These are phyloP conservation scores for Typhlichthys subterraneus DNA, from an alignment of 2,797 vertebrate genomes.

Conservation along the genomic window DNA sequence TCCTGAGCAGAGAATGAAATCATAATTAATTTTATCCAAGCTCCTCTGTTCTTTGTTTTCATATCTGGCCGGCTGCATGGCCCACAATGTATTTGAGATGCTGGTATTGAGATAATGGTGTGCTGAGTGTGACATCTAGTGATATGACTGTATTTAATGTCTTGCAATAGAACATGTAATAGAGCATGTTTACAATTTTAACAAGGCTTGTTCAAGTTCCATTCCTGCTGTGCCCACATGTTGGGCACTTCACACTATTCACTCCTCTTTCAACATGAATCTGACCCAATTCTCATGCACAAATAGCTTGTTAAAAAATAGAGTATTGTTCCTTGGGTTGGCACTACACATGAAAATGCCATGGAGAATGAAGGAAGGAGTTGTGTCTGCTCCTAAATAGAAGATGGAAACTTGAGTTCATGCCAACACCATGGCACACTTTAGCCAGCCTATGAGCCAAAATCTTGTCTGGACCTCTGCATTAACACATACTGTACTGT, in stretches of 20 bases:
- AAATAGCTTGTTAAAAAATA: slow-evolving; percentile 37
- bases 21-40: too few relatives aligned
- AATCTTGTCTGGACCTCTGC: slow-evolving; percentile 9
- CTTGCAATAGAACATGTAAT: background rate
- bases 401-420: slow-evolving; percentile 16
- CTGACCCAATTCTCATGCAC: slow-evolving; percentile 59
- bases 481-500: too few relatives aligned
- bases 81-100: too few relatives aligned
- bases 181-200: background rate
- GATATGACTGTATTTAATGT: too few relatives aligned
- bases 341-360: slow-evolving; percentile 35
- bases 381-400: slow-evolving; percentile 39
- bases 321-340: slow-evolving; percentile 28
- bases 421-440: slow-evolving; percentile 33
- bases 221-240: background rate
- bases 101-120: too few relatives aligned
- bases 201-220: slow-evolving; percentile 3
- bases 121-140: too few relatives aligned
- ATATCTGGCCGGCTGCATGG: too few relatives aligned
- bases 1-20: too few relatives aligned
- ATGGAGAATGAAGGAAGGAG: slow-evolving; percentile 38
- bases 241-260: slow-evolving; percentile 5
- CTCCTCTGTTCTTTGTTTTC: too few relatives aligned
- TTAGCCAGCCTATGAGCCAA: slow-evolving; percentile 30
- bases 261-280: slow-evolving; percentile 37